Conservation (phyloP, 2,797 vertebrate genomes). For the Limnodromus scolopaceus region DNA sequence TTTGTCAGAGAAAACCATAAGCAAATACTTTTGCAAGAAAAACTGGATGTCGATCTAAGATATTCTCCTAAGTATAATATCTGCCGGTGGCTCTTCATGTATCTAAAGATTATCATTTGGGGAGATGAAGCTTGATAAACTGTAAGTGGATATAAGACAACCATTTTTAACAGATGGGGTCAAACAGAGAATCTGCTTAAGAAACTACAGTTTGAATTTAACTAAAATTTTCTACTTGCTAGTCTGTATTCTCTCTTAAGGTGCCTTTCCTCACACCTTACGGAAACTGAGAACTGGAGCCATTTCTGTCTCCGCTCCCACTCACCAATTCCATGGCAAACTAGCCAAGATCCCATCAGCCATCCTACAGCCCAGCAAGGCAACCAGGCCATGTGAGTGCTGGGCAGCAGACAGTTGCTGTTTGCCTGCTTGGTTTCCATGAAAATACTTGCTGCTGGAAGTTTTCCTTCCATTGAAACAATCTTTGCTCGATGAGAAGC, state of each 20-base stretch:
- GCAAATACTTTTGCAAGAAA: background rate
- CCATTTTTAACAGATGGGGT: background rate
- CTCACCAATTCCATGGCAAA: background rate
- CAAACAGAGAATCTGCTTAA: background rate
- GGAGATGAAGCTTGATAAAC: background rate
- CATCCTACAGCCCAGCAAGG: fast-evolving
- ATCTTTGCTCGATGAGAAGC: background rate
- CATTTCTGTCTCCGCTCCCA: background rate
- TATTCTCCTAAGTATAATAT: background rate
- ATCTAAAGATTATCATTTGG: background rate
- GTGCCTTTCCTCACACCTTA: background rate
- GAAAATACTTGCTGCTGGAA: background rate
- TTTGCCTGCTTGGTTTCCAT: background rate
- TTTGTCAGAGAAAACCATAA: background rate
- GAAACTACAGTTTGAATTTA: background rate
- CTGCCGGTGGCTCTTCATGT: background rate
- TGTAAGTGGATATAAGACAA: background rate
- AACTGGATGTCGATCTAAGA: background rate
- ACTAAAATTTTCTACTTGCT: background rate
- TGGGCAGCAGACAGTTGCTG: background rate
- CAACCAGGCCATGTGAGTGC: background rate
- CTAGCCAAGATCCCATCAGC: fast-evolving
- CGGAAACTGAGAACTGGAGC: background rate
- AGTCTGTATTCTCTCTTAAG: background rate
- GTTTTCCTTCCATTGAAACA: background rate